Percentiles rank a stretch among this genome's conserved stretches.
Conservation (phyloP, 2,113 vertebrate species). For the Cochlearius cochlearius region DNA sequence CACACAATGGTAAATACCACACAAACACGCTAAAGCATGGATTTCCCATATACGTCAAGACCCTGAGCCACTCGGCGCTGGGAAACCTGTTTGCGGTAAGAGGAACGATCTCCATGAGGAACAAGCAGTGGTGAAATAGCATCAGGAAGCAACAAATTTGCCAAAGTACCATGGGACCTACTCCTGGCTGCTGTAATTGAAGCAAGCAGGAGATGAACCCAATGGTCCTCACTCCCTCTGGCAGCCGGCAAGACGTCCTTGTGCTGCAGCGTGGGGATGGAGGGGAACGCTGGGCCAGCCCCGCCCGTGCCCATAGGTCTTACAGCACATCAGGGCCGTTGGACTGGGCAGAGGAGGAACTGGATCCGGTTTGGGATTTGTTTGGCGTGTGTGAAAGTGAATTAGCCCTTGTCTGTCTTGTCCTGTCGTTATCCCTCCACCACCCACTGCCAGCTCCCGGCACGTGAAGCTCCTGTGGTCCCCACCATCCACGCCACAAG, state of each 20-base stretch:
- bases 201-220: background rate
- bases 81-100: background rate
- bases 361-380: background rate
- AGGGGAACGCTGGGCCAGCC: background rate
- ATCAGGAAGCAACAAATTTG: background rate
- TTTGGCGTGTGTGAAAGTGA: background rate
- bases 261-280: background rate
- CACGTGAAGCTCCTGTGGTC: background rate
- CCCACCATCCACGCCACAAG: background rate
- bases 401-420: background rate
- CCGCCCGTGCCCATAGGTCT: accelerated
- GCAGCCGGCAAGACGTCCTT: background rate
- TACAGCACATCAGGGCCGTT: background rate
- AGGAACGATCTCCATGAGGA: background rate
- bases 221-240: background rate
- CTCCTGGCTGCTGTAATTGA: background rate
- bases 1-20: background rate
- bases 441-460: background rate
- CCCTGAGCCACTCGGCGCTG: background rate
- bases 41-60: background rate
- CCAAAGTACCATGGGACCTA: background rate
- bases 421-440: background rate
- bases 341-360: background rate
- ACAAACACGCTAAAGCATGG: background rate
- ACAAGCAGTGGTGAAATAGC: background rate